Evolutionary conservation across 2,797 vertebrate species (phyloP), one percentile per base, ranked within the genome.

Genomic region (Mus minutoides): DNA sequence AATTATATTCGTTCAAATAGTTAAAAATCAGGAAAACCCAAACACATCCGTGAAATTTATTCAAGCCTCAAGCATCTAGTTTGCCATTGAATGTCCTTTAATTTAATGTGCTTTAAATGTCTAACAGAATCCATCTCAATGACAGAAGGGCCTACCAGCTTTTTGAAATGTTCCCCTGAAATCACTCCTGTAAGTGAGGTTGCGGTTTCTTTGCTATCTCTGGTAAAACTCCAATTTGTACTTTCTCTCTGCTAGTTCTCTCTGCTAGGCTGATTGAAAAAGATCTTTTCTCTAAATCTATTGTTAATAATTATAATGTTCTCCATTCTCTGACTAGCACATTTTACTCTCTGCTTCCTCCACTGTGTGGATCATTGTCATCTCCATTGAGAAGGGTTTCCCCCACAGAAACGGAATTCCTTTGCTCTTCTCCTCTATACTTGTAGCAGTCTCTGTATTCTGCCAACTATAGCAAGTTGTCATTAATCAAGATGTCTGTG

Each of bases 1-100:
- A 83, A 40, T 78, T 88, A 91, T 84, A 91, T 56, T 58, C 26
- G 40, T 95, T 96, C 52, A 91, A 52, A 54, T 69, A 90, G 78
- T 91, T 89, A 62, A 91, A 21, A 75, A 67, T 78, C n/a, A 89
- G 7, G 24, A 56, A 77, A 94, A 54, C 46, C 16, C 52, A 83
- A 91, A 90, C 34, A 26, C 17, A 78, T 54, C 14, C 34, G 1
- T 67, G 82, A 89, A 64, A 94, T 91, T 83, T 94, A 83, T 83
- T 92, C 79, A 93, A 12, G n/a, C 62, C 79, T 34, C 26, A 12
- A 19, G 88, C 49, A 79, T 43, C 24, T 75, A 49, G 37, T 82
- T 85, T 92, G 73, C 17, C 82, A 73, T 60, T 21, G 58, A 96
- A 31, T 85, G 17, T 62, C 58, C 58, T 94, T 80, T 58, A 83